phyloP scores from a whole-genome alignment of 1,140 invertebrate species.

The Trichomalopsis sarcophagae region DNA sequence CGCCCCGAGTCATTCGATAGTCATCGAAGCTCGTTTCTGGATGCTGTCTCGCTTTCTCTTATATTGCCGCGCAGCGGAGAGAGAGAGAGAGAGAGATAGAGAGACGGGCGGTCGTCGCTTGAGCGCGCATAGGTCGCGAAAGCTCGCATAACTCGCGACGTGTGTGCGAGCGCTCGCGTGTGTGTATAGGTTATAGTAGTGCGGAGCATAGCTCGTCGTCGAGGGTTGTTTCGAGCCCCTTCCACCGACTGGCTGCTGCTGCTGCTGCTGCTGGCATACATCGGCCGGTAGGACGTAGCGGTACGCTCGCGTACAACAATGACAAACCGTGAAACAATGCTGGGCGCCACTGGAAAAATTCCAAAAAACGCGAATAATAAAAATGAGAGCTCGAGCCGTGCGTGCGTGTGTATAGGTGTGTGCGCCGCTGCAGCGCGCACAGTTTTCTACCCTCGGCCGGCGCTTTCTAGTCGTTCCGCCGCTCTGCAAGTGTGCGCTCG shows the following conservation, averaged over 20 bases:
- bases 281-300: conserved; percentile 62
- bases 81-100: background rate
- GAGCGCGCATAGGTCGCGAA: conserved; percentile 31
- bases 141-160: conserved; percentile 27
- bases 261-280: conserved; percentile 23
- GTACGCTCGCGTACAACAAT: conserved; percentile 69
- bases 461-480: conserved; percentile 10
- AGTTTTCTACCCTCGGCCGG: background rate
- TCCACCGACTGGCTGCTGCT: conserved; percentile 9
- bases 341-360: conserved; percentile 75
- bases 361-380: conserved; percentile 74
- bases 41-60: conserved; percentile 28
- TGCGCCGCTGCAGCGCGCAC: background rate
- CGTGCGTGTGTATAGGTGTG: background rate
- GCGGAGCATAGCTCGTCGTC: conserved; percentile 46
- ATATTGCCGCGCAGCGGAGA: conserved; percentile 42
- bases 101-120: conserved; percentile 39
- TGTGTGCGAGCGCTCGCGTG: background rate
- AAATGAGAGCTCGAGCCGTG: conserved; percentile 68
- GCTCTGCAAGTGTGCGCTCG: conserved; percentile 50
- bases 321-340: conserved; percentile 75
- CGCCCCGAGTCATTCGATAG: conserved; percentile 72
- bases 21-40: conserved; percentile 64
- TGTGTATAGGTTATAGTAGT: background rate
- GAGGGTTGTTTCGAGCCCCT: conserved; percentile 49